These are phyloP conservation scores for Acronicta psi DNA, from an alignment of 2,888 invertebrate species.

Conservation along the genomic window DNA sequence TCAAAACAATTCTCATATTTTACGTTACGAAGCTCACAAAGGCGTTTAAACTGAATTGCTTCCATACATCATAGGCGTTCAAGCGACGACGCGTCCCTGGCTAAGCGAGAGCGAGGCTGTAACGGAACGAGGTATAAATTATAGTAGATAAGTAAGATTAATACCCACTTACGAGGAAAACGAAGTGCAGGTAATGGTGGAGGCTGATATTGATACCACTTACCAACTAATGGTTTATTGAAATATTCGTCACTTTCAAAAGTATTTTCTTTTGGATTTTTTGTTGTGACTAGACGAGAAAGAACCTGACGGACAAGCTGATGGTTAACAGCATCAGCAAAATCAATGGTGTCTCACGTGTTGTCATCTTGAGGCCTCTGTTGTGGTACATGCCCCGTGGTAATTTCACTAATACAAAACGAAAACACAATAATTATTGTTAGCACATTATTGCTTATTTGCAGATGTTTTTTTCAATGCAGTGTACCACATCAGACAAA, in stretches of 20 bases:
- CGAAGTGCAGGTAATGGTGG: slow-evolving; percentile 29
- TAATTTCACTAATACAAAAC: too few species aligned
- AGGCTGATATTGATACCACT: slow-evolving; percentile 32
- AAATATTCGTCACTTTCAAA: slow-evolving; percentile 12
- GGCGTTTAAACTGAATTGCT: slow-evolving; percentile 66
- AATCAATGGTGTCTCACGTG: too few species aligned
- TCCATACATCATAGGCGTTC: slow-evolving; percentile 61
- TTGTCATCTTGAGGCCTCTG: too few species aligned
- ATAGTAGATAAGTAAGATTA: slow-evolving; percentile 47
- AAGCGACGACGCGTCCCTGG: slow-evolving; percentile 16
- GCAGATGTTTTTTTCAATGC: too few species aligned
- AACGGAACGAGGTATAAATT: slow-evolving; percentile 45
- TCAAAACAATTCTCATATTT: slow-evolving; percentile 59
- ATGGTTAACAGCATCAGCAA: too few species aligned
- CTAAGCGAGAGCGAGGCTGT: slow-evolving; percentile 28
- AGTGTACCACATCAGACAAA: too few species aligned
- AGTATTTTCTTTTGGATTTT: background rate
- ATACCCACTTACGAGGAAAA: slow-evolving; percentile 53
- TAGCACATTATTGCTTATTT: too few species aligned
- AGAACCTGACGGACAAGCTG: too few species aligned
- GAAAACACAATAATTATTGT: too few species aligned
- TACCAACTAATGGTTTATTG: slow-evolving; percentile 24
- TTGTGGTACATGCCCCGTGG: too few species aligned
- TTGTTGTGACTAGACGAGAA: too few species aligned
- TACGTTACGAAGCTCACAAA: slow-evolving; percentile 49